Base-by-base conservation (phyloP, 2,797 vertebrate genomes). In the Tragelaphus oryx region DNA sequence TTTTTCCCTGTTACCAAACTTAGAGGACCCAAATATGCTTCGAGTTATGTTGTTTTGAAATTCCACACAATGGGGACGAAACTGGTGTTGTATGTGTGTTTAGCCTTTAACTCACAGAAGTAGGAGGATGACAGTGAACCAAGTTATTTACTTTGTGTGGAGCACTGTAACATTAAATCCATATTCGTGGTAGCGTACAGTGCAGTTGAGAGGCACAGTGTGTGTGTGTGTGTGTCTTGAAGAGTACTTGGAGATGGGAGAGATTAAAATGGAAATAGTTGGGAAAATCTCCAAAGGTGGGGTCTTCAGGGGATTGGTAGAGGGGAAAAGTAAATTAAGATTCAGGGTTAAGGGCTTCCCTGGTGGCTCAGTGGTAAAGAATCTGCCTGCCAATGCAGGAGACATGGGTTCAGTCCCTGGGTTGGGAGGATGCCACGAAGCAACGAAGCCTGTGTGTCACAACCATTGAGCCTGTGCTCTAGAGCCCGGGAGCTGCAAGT, bases 61-160 rank as follows among this genome's bases (percentile, higher is more conserved):
- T 93, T 55, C 41, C n/a, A 82, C 10, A 46, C 33, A 55, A 87
- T 28, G 4, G 17, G 68, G 79, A 87, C 20, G 22, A 76, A 46
- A n/a, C 16, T 50, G 75, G 28, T 78, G 46, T 3, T 41, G 6
- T 74, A 17, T 44, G 20, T 76, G 18, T 60, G 55, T 89, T 92
- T 60, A 89, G 14, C 57, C 74, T 95, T 93, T 75, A 93, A 96
- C 46, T 91, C 83, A 48, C 50, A 89, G 74, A 79, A 86, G n/a
- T 55, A 89, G 74, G 54, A 82, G 76, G 46, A 80, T 4, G 59
- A 57, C n/a, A 89, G 26, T 52, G 52, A 79, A 65, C 93, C 62
- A 33, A 75, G 37, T 71, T 81, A 82, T 91, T 95, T 89, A 59
- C 6, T 48, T 80, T 76, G 54, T 48, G 44, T 16, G 57, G 30